Conservation (phyloP, 2,797 vertebrate genomes). For the Bradypus variegatus region DNA sequence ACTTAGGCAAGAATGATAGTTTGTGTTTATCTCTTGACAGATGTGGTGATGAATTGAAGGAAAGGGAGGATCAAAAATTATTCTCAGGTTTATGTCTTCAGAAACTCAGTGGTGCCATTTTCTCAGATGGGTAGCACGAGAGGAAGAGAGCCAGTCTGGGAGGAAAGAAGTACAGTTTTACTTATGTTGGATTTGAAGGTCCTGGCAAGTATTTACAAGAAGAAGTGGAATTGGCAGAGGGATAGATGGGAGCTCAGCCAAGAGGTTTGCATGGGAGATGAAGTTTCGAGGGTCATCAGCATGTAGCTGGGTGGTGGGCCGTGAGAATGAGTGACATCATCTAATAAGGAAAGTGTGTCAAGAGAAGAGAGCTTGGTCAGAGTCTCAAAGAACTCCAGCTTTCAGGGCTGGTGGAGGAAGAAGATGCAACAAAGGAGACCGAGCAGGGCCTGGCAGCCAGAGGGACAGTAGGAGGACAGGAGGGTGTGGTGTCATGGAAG, state of each 20-base stretch:
- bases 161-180: not conserved
- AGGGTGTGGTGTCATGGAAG: not conserved
- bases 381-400: not conserved
- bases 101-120: not conserved
- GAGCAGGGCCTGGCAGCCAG: not conserved
- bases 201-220: not conserved
- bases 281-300: no score
- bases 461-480: not conserved
- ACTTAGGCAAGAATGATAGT: not conserved
- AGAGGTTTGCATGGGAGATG: not conserved
- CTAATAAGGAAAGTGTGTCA: not conserved
- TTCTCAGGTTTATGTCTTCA: not conserved
- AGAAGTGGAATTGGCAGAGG: not conserved
- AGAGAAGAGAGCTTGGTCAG: not conserved
- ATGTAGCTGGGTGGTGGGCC: not conserved
- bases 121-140: no score
- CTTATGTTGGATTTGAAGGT: not conserved
- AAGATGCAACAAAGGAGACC: not conserved
- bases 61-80: not conserved
- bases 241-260: not conserved
- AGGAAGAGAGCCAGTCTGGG: not conserved
- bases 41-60: not conserved
- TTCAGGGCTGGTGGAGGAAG: not conserved
- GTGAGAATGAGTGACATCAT: not conserved
- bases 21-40: not conserved